Base-by-base conservation (phyloP, 2,113 vertebrate species). In the Hypomesus transpacificus region DNA sequence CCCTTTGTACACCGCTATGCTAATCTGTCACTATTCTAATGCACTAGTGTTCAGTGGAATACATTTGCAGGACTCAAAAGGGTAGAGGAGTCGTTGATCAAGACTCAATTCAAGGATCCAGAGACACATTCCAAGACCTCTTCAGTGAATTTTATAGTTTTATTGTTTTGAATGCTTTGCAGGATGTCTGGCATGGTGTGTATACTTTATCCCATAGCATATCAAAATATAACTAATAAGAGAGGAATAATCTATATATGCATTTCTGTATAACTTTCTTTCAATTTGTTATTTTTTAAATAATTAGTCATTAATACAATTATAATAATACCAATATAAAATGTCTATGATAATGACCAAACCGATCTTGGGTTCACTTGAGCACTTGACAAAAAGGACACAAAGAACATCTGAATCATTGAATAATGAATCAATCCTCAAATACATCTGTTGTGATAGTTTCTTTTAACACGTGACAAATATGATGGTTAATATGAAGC, bases 391-490 rank as follows among this genome's bases (percentile, higher is more conserved):
- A 63, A 17, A 63, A 63, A 7, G 26, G 28, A 34, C 24, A 46
- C 39, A 46, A 46, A 46, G 39, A 46, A 46, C 39, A 46, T 46
- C 7, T 46, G 9, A 46, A 46, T 46, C 9, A 46, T 7, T 46
- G 39, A 39, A 28, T 63, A 28, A 34, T 8, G 4, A 63, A 57
- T 57, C 52, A 53, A 62, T 71, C 74, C 50, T 83, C 73, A 78
- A 82, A 79, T 0, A 77, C 67, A 69, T 54, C 51, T 66, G 57
- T 21, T 34, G 52, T 76, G 18, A 73, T 75, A 83, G 61, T 63
- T 5, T 31, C 74, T 80, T 53, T 72, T 66, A 76, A 82, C 70
- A 79, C 74, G 83, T 78, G 69, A 73, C 64, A 54, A n/a, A 69
- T 62, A 50, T 50, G 64, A 8, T 57, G 28, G 54, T 46, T 70